Base-by-base conservation (phyloP, 2,797 vertebrate species). In the Hyperoplus immaculatus region DNA sequence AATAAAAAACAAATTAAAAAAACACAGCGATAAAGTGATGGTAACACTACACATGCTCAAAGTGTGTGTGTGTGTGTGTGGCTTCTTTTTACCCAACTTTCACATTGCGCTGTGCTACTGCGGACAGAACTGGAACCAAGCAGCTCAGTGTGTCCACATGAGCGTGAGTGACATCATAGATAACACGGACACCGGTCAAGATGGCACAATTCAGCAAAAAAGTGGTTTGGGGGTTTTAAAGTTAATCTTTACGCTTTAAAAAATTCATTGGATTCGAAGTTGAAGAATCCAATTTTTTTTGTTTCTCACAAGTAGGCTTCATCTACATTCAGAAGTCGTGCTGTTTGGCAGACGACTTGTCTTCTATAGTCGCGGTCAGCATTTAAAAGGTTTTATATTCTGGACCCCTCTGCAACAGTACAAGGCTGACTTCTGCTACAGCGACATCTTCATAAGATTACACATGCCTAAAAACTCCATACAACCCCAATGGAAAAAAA, bases 31-130 rank as follows among this genome's bases (percentile, higher is more conserved):
- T 29, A 29, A 29, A 29, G 29, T 50, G 38, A 38, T 57, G 60
- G 47, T 55, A 56, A 53, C 6, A 38, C 46, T 62, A 38, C n/a
- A 46, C 45, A 45, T 39, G 55, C 10, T 46, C 29, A 63, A 10
- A 41, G 36, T 43, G 74, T 54, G 51, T 70, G 78, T 47, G 68
- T 42, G 21, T 57, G 29, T 29, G 29, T 29, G 29, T 29, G 29
- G 29, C 29, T 29, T 29, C 29, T 47, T 0, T 42, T 78, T 80
- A 46, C 43, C 39, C 55, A 78, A 75, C 59, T 13, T 51, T 29
- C 21, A 38, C 62, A n/a, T 56, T 50, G 39, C 64, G 45, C 49
- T 18, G 49, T 49, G 58, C 51, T 54, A 29, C 29, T 29, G 51
- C 10, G 12, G 6, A 60, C 8, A 16, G 36, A 69, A 46, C 38